Evolutionary conservation across 2,113 vertebrate genomes (phyloP), one percentile per base, ranked within the genome.

Genomic region (Tetrax tetrax): DNA sequence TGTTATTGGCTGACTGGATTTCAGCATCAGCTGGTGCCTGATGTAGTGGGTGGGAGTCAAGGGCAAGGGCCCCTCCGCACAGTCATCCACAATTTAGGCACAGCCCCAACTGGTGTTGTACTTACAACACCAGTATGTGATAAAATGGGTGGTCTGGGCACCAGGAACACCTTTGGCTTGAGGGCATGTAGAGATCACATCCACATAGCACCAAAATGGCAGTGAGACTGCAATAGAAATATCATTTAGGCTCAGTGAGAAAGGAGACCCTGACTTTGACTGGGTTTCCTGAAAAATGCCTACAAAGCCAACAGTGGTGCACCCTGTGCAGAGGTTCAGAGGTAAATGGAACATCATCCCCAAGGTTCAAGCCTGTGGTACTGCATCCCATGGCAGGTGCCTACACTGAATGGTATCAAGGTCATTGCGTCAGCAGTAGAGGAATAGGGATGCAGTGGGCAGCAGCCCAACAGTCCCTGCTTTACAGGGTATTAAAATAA

Each of bases 401-500:
- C 48, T 69, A 66, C 61, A 41, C 33, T 31, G 80, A 33, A 68
- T 47, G 31, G 68, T 96, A 43, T 59, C 66, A 59, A 61, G 63
- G 47, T 78, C 48, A 88, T 33, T 77, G 57, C 21, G 48, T 91
- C 56, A 83, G 57, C 38, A 68, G 43, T 25, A 59, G 47, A 92
- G 22, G 29, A 93, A 76, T 23, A 50, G 20, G 22, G 43, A 75
- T 51, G 37, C n/a, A 79, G 76, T 27, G 60, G 60, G 59, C 9
- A 72, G 72, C 29, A 86, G 38, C 53, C 12, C 25, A 82, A 51
- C 35, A 86, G 45, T 22, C 71, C 33, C 17, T 79, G 38, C 33
- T 92, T 93, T 83, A 90, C 10, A 53, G 69, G 37, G 56, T 89
- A 71, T 68, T 79, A 76, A 81, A 91, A 80, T n/a, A 91, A 64